phyloP scores from a whole-genome alignment of 2,113 vertebrate species.

The Chloebia gouldiae region DNA sequence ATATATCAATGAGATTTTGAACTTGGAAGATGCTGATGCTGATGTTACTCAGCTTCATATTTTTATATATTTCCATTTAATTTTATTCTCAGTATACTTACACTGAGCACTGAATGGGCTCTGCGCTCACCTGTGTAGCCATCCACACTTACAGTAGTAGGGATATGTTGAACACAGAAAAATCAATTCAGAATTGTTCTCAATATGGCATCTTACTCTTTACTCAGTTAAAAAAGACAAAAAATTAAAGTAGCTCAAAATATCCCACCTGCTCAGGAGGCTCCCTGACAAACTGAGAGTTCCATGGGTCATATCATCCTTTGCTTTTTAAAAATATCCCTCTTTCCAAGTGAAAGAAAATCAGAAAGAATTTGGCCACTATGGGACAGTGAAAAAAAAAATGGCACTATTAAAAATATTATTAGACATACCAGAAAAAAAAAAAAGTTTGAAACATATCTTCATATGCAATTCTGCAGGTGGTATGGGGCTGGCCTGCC shows the following conservation, averaged over 20 bases:
- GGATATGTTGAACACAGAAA: neutral
- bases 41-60: neutral
- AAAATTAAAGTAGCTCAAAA: neutral
- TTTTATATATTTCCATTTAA: neutral
- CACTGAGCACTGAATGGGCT: neutral
- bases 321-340: neutral
- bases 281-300: neutral
- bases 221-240: neutral
- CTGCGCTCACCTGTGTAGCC: neutral
- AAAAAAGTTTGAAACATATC: neutral
- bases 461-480: neutral
- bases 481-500: neutral
- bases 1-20: neutral
- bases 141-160: neutral
- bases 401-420: neutral
- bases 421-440: neutral
- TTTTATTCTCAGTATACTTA: neutral
- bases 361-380: neutral
- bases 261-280: neutral
- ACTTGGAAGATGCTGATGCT: neutral
- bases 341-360: neutral
- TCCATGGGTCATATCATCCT: neutral
- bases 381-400: neutral
- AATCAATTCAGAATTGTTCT: neutral
- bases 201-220: neutral